These are phyloP conservation scores for Scylla paramamosain DNA, from an alignment of 1,140 invertebrate species.

Conservation along the genomic window DNA sequence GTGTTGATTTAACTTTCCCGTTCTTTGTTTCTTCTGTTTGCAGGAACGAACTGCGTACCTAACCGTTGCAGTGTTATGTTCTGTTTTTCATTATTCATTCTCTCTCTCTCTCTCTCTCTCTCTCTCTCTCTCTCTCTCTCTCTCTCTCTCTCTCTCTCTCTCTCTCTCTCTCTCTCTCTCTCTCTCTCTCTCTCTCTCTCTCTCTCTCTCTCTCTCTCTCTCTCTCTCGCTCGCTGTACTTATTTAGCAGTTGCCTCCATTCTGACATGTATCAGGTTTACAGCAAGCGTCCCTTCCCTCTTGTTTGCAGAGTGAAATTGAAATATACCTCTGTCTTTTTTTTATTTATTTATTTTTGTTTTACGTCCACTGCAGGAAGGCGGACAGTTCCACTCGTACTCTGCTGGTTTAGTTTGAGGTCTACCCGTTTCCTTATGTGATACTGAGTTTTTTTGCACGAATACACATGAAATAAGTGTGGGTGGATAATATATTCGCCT, in stretches of 20 bases:
- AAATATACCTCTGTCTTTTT: background rate
- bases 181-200: conserved; percentile 20
- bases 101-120: background rate
- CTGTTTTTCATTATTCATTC: background rate
- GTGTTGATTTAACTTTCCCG: no score
- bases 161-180: conserved; percentile 20
- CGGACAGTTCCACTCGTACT: no score
- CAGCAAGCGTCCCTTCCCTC: background rate
- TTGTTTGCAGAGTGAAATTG: background rate
- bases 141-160: conserved; percentile 20
- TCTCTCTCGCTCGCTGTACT: background rate
- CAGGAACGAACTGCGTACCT: background rate
- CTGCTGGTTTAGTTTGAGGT: no score
- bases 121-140: conserved; percentile 20
- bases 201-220: conserved; percentile 19
- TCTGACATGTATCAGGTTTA: background rate
- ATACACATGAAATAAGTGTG: no score
- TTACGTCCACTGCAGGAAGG: background rate
- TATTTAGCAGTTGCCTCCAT: background rate
- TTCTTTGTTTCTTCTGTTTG: background rate
- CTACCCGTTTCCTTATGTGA: no score
- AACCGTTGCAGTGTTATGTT: background rate
- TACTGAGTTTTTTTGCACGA: no score
- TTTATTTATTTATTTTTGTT: background rate
- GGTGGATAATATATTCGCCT: no score